These are phyloP conservation scores for Philopotamus ludificatus DNA, from an alignment of 1,140 invertebrate genomes.

Conservation along the genomic window DNA sequence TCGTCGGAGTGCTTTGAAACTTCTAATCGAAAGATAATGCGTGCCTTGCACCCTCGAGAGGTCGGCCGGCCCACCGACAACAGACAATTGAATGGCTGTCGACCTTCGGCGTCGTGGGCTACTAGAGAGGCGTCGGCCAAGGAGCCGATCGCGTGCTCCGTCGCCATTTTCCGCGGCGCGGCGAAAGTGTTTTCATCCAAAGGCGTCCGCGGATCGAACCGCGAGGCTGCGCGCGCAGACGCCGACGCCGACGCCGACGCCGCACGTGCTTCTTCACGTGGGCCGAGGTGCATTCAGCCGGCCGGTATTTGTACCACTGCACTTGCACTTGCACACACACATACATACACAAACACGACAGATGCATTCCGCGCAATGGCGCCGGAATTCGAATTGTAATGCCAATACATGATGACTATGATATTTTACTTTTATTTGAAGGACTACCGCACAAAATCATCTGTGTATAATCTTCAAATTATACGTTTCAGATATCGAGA, in stretches of 20 bases:
- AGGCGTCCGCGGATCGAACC: conserved; percentile 10
- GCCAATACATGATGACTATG: no score
- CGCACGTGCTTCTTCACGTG: neutral
- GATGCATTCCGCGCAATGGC: neutral
- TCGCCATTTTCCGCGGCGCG: conserved; percentile 4
- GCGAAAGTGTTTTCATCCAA: neutral
- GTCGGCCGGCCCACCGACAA: neutral
- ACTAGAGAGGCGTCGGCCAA: neutral
- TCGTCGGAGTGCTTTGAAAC: no score
- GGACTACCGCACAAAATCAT: no score
- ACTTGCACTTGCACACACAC: neutral
- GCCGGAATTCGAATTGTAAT: no score
- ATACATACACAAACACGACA: neutral
- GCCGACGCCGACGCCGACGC: neutral
- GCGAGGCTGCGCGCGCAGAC: neutral
- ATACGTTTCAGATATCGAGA: no score
- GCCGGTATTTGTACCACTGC: neutral
- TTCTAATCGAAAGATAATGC: no score
- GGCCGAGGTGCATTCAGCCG: neutral
- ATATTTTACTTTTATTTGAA: no score
- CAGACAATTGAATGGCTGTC: neutral
- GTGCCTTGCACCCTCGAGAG: neutral
- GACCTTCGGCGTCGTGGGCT: neutral
- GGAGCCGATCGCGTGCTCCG: neutral
- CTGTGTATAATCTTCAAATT: no score